These are phyloP conservation scores for Ptiloglossa arizonensis DNA, from an alignment of 1,140 invertebrate genomes.

Conservation along the genomic window DNA sequence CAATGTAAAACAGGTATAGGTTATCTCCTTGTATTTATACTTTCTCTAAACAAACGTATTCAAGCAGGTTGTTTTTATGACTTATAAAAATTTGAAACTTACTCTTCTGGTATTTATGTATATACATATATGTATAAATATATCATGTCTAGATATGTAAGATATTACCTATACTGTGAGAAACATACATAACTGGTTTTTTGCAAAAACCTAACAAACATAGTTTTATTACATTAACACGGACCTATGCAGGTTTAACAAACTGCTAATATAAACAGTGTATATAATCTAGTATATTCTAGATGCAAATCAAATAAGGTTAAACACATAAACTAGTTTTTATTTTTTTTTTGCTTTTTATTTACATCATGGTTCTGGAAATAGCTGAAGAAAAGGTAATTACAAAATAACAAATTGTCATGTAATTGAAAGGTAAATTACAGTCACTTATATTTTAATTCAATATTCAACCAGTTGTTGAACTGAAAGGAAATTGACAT, in stretches of 20 bases:
- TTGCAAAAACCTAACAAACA: background rate
- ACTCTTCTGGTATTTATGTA: slow-evolving; percentile 42
- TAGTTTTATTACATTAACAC: slow-evolving; percentile 39
- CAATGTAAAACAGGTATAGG: background rate
- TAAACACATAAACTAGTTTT: slow-evolving; percentile 32
- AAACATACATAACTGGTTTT: slow-evolving; percentile 21
- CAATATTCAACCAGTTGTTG: background rate
- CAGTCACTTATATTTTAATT: background rate
- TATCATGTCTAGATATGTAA: slow-evolving; percentile 45
- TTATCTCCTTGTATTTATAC: slow-evolving; percentile 16
- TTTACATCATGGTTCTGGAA: slow-evolving; percentile 2
- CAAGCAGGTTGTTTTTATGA: slow-evolving; percentile 15
- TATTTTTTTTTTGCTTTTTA: slow-evolving; percentile 36
- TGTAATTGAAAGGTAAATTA: background rate
- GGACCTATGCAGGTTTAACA: slow-evolving; percentile 16
- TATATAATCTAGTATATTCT: slow-evolving; percentile 58
- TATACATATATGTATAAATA: slow-evolving; percentile 56
- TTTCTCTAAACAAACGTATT: slow-evolving; percentile 34
- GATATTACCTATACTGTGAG: slow-evolving; percentile 20
- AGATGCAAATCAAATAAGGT: slow-evolving; percentile 23
- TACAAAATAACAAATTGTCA: slow-evolving; percentile 11
- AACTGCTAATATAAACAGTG: slow-evolving; percentile 50
- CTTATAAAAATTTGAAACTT: slow-evolving; percentile 33
- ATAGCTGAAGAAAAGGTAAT: slow-evolving; percentile 12
- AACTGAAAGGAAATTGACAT: slow-evolving; percentile 27